Base-by-base conservation (phyloP, 92 coral and sea anemone genomes). In the Micromussa lordhowensis region DNA sequence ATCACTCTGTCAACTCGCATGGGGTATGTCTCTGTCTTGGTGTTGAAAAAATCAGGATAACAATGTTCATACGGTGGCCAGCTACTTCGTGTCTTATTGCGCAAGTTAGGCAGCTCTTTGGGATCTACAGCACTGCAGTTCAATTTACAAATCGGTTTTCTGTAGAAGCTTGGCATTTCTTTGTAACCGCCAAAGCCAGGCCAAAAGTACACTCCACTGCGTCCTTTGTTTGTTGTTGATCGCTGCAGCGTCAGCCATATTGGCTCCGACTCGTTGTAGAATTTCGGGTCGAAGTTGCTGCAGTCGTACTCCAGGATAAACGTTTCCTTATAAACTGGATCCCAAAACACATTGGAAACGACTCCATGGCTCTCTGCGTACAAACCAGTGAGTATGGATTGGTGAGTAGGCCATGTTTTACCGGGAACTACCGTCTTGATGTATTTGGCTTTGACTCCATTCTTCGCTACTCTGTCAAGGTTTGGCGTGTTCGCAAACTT, bases 51-150 rank as follows among this genome's bases (percentile, higher is more conserved):
- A 75, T 82, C 86, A 5, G 95, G 92, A 49, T 83, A 84, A 71
- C 96, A 93, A 59, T 91, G 95, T 22, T 89, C 90, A 40, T 92
- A 92, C 1, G 93, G 91, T 11, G 95, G 95, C 84, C 84, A 92
- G 19, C 81, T 87, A 36, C 75, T 66, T 68, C 91, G 92, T 31
- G 93, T 92, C 54, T 10, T 82, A 61, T 92, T 92, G 19, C 95
- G 79, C 59, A 84, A 38, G 36, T 34, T 48, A 0, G 71, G 71
- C 3, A 66, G 71, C 2, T 66, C 71, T 26, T 66, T 22, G 15
- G 71, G 71, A 0, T 66, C 7, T 0, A 66, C 6, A 24, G 26
- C 71, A 66, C 71, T 66, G 11, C 71, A 66, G 31, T 66, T 66
- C 8, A 66, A n/a, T n/a, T n/a, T n/a, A n/a, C 2, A 22, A 66